These are phyloP conservation scores for Crossocerus cetratus DNA, from an alignment of 2,888 invertebrate species.

Conservation along the genomic window DNA sequence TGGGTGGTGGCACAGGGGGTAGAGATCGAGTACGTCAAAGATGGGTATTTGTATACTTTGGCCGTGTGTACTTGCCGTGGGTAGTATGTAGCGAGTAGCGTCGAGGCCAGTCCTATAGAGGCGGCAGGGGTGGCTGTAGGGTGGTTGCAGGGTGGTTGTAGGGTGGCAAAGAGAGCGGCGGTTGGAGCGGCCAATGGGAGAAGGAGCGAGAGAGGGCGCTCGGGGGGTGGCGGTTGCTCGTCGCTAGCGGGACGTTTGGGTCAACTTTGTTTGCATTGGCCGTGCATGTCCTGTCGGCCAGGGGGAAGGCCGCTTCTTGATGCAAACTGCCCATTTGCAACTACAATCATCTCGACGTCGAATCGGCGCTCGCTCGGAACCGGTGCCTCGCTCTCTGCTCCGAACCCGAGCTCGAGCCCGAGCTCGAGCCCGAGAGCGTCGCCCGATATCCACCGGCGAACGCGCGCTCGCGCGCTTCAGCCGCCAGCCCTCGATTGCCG, in stretches of 20 bases:
- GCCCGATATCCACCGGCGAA: not conserved
- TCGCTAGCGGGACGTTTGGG: constrained; percentile 66
- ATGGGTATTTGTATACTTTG: constrained; percentile 68
- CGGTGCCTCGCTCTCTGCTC: too few species aligned
- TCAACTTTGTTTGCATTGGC: constrained; percentile 75
- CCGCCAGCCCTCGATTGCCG: constrained; percentile 57
- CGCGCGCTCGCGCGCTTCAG: too few species aligned
- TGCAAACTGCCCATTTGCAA: constrained; percentile 77
- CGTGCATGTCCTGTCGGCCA: constrained; percentile 68
- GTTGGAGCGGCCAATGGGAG: not conserved
- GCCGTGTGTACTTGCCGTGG: constrained; percentile 62
- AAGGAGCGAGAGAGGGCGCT: constrained; percentile 6
- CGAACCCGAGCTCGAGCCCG: too few species aligned
- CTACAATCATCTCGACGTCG: constrained; percentile 75
- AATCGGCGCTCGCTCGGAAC: constrained; percentile 58
- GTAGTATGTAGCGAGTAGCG: constrained; percentile 17
- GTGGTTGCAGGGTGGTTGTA: too few species aligned
- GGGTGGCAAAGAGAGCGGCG: constrained; percentile 43
- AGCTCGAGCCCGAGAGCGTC: too few species aligned
- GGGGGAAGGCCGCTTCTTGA: constrained; percentile 70
- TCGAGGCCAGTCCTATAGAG: constrained; percentile 54
- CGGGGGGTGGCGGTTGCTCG: constrained; percentile 40
- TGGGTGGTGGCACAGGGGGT: constrained; percentile 17
- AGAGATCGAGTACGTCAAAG: constrained; percentile 61
- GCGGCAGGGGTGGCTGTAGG: too few species aligned